Evolutionary conservation across 2,113 vertebrate species (phyloP), one percentile per base, ranked within the genome.

Genomic region (Rhinichthys klamathensis): DNA sequence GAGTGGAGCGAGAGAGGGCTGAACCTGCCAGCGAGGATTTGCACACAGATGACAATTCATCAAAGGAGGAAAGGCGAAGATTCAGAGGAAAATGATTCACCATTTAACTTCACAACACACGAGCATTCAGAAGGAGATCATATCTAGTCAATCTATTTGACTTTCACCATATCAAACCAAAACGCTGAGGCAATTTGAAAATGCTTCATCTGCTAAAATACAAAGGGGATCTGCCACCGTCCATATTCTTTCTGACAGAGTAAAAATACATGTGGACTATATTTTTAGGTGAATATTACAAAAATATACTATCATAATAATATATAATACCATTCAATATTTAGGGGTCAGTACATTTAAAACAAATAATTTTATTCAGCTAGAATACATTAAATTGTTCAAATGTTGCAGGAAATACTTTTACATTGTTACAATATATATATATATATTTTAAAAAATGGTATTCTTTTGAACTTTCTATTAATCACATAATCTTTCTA

Each of bases 41-140:
- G 69, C 79, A 67, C 84, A 83, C 80, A 92, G 89, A 87, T 83
- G 90, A 90, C 86, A 85, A 87, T 82, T 90, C 89, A 90, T 63
- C 88, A 89, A 84, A 90, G 83, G 83, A 89, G 82, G 86, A 88
- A 61, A 61, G 21, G 87, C 38, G 85, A 81, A 82, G 41, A 72
- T 70, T 85, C 44, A 82, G 75, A 88, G 58, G 18, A 38, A 63
- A 80, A 80, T n/a, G 35, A 85, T 49, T 82, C 15, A 58, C 65
- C 27, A 51, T 82, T 80, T 67, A 79, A 27, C 77, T 72, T 54
- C 77, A 30, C 41, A 63, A 84, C 83, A 84, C 76, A 76, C 54
- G 38, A 63, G 32, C 49, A 67, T 70, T 75, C 80, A 73, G 75
- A 85, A 38, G 44, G 30, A 86, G 46, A 69, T 80, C 41, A 49